Evolutionary conservation across 2,888 invertebrate genomes (phyloP).

Genomic region (Diloba caeruleocephala): DNA sequence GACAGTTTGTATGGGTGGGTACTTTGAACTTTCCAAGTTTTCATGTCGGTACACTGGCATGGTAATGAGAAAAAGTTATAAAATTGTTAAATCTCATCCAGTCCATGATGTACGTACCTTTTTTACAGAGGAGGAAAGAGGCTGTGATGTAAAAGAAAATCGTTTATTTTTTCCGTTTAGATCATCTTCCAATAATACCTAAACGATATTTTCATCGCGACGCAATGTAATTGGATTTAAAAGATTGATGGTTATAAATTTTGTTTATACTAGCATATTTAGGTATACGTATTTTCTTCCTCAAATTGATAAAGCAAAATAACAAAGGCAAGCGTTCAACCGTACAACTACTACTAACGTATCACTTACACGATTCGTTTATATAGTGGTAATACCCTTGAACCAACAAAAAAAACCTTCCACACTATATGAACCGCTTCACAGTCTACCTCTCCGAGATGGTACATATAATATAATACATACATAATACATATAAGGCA

Average conservation of each 20-base stretch:
- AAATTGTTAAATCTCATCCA: slow-evolving; percentile 32
- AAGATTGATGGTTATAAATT: slow-evolving; percentile 23
- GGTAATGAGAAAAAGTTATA: slow-evolving; percentile 29
- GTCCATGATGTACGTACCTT: slow-evolving; percentile 3
- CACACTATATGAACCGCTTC: too few species aligned
- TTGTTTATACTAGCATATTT: too few species aligned
- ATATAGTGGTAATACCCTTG: too few species aligned
- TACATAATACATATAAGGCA: too few species aligned
- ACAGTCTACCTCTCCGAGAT: too few species aligned
- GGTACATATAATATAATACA: too few species aligned
- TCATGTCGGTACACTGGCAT: slow-evolving; percentile 16
- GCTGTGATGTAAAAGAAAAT: slow-evolving; percentile 1
- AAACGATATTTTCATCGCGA: slow-evolving; percentile 19
- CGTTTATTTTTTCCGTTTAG: slow-evolving; percentile 9
- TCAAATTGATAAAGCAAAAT: too few species aligned
- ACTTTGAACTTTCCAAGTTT: slow-evolving; percentile 27
- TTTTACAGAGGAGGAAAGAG: slow-evolving; percentile 5
- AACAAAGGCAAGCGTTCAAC: too few species aligned
- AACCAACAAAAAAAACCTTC: too few species aligned
- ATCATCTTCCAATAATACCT: slow-evolving; percentile 21
- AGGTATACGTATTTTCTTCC: too few species aligned
- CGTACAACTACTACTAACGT: too few species aligned
- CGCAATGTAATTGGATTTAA: slow-evolving; percentile 27
- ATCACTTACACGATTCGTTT: too few species aligned
- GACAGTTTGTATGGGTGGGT: slow-evolving; percentile 24